A percentile compares a stretch with the other conserved stretches of the same genome.
Evolutionary conservation across 1,140 invertebrate species (phyloP).

Genomic region (Drosophila orena): DNA sequence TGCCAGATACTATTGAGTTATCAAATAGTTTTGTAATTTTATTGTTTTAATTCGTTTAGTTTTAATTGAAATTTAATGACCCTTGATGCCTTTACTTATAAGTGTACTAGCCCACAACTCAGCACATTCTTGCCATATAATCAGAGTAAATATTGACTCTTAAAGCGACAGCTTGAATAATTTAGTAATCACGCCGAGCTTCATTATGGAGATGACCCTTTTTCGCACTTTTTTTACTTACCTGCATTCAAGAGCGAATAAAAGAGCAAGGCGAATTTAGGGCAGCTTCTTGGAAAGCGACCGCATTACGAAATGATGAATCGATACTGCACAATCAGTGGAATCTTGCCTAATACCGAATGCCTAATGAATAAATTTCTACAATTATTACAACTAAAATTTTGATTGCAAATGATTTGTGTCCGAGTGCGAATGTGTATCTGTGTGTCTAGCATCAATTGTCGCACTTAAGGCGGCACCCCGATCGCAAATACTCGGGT

Average conservation of each 20-base stretch:
- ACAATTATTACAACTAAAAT: constrained; percentile 60
- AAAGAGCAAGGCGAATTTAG: neutral
- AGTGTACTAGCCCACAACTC: too few relatives aligned
- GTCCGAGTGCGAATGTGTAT: constrained; percentile 1
- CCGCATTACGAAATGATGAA: neutral
- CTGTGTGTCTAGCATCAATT: constrained; percentile 37
- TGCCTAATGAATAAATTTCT: constrained; percentile 42
- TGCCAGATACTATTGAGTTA: too few relatives aligned
- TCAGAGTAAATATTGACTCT: neutral
- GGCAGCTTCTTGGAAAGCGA: constrained; percentile 28
- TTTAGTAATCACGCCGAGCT: neutral
- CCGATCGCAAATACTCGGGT: neutral
- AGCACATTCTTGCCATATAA: neutral
- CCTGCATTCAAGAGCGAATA: neutral
- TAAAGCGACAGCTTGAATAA: constrained; percentile 3
- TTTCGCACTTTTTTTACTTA: neutral
- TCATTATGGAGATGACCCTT: constrained; percentile 31
- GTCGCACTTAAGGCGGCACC: constrained; percentile 34
- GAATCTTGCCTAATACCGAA: neutral
- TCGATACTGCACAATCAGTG: neutral
- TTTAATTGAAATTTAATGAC: too few relatives aligned
- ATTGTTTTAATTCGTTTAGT: too few relatives aligned
- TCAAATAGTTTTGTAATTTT: too few relatives aligned
- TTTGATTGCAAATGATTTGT: constrained; percentile 51
- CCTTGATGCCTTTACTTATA: too few relatives aligned